Evolutionary conservation across 2,113 vertebrate species (phyloP), one percentile per base, ranked within the genome.

Genomic region (Prietella phreatophila): DNA sequence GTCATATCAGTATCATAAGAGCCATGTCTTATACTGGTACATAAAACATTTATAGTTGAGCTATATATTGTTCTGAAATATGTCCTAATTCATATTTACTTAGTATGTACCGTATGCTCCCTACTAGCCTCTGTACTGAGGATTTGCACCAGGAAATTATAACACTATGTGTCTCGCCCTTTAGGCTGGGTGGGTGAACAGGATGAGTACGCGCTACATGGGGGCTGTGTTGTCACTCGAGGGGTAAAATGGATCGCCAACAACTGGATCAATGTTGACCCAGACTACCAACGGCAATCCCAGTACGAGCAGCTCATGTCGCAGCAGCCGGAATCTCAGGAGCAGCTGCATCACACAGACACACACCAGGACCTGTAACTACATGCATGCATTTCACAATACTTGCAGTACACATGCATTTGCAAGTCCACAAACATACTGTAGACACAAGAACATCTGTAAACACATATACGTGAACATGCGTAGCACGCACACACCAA

Each of bases 201-300:
- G 93, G 98, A 99, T 0, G 97, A 99, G 92, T 99, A 98, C 0
- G 96, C 98, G 9, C 93, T 99, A 91, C 98, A 99, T 0, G 98
- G 98, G 6, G 97, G 97, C 89, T 99, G 98, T 91, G 92, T 99
- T 91, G 97, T 99, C 91, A 97, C 97, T 4, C 95, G 92, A 0
- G 98, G 98, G 82, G 97, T 95, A 67, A 99, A 99, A 90, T 99
- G 98, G 98, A 96, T 99, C 0, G 98, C 98, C 89, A 99, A 99
- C 95, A 99, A 98, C 92, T 99, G 98, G 97, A 98, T 99, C 94
- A 99, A 99, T n/a, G 96, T 99, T 33, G 98, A 99, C 90, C 98
- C 98, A 15, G 97, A 97, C 93, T 96, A 95, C 86, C 92, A 94
- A 84, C 96, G 98, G 17, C 98, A 99, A 93, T 95, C 95, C 84